Evolutionary conservation across 2,113 vertebrate species (phyloP).

Genomic region (Rhinolophus sinicus): DNA sequence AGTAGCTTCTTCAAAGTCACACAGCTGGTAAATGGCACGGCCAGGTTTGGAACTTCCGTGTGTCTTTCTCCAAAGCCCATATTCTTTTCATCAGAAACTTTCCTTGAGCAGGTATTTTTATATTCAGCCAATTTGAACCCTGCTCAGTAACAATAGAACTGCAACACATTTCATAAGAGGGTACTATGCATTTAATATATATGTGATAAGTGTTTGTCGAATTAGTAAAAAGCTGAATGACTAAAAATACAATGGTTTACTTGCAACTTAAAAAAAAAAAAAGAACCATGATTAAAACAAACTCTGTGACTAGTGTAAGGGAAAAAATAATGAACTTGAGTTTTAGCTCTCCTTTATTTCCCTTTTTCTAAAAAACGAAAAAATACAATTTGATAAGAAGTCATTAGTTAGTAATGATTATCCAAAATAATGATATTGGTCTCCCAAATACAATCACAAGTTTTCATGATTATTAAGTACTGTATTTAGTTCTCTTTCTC

Average conservation of each 20-base stretch:
- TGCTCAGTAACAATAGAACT: not conserved
- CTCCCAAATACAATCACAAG: not conserved
- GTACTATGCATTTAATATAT: not conserved
- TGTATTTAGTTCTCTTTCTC: not conserved
- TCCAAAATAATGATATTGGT: not conserved
- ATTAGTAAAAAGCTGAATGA: not conserved
- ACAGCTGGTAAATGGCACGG: not conserved
- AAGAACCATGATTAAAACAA: constrained; percentile 45
- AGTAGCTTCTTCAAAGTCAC: not conserved
- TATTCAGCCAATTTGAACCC: not conserved
- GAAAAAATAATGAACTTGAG: not conserved
- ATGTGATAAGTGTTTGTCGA: not conserved
- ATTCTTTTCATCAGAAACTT: not conserved
- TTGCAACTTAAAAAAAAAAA: not conserved
- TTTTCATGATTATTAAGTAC: not conserved
- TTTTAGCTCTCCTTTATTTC: not conserved
- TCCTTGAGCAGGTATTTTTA: constrained; percentile 24
- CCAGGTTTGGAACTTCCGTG: not conserved
- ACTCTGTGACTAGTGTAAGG: not conserved
- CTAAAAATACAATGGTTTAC: not conserved
- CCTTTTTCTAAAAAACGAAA: not conserved
- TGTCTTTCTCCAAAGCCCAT: not conserved
- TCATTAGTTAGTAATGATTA: not conserved
- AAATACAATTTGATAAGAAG: not conserved
- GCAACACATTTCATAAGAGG: not conserved